Conservation (phyloP, 2,113 vertebrate genomes). For the Xiphias gladius region DNA sequence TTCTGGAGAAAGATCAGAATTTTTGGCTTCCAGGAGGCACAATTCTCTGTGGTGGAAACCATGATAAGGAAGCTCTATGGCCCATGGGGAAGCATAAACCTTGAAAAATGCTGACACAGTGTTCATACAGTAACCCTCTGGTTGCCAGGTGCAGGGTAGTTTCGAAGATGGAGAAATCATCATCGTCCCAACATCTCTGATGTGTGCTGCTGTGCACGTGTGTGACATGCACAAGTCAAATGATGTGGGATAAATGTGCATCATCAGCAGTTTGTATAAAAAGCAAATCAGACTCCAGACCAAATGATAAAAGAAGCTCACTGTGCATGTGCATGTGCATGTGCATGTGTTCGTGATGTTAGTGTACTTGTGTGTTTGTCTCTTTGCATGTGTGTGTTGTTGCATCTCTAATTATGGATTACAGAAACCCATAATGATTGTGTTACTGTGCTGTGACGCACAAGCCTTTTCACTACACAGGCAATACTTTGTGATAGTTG, state of each 20-base stretch:
- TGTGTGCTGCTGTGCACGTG: conserved; percentile 63
- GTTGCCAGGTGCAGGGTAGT: conserved; percentile 48
- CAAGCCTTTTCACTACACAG: conserved; percentile 57
- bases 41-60: neutral
- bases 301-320: conserved; percentile 48
- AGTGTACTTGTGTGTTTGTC: conserved; percentile 31
- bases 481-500: conserved; percentile 56
- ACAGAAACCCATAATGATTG: conserved; percentile 77
- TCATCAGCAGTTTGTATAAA: conserved; percentile 55
- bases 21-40: conserved; percentile 12
- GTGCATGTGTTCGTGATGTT: conserved; percentile 29
- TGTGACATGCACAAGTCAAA: conserved; percentile 50
- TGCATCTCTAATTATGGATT: conserved; percentile 81
- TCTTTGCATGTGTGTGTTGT: conserved; percentile 60
- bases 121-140: conserved; percentile 48
- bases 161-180: conserved; percentile 28
- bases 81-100: conserved; percentile 21
- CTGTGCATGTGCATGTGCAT: conserved; percentile 28
- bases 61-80: neutral
- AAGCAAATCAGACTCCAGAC: conserved; percentile 50
- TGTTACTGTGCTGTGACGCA: conserved; percentile 67
- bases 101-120: conserved; percentile 32
- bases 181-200: conserved; percentile 49
- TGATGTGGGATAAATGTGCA: conserved; percentile 58
- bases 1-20: conserved; percentile 8